A percentile compares a stretch with the other conserved stretches of the same genome.
Evolutionary conservation across 1,140 invertebrate species (phyloP).

Genomic region (Coboldia fuscipes): DNA sequence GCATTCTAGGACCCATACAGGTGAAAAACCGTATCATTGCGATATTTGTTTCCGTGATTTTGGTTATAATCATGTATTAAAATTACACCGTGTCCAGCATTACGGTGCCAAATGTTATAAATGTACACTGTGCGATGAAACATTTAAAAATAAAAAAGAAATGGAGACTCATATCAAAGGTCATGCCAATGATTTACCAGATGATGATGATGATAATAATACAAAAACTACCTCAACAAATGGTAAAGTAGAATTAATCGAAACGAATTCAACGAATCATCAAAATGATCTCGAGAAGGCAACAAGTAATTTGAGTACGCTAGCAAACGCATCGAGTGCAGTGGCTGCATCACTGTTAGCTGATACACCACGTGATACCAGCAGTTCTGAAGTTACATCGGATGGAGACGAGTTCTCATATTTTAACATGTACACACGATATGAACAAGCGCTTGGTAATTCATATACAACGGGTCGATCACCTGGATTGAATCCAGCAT

Average conservation of each 20-base stretch:
- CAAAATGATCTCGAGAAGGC: not conserved
- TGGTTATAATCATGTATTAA: constrained; percentile 73
- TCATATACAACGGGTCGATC: not conserved
- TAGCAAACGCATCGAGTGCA: constrained; percentile 11
- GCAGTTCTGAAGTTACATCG: constrained; percentile 3
- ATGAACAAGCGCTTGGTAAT: constrained; percentile 1
- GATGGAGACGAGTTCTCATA: constrained; percentile 3
- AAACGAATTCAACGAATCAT: not conserved
- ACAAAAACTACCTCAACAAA: constrained; percentile 15
- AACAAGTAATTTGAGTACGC: constrained; percentile 7
- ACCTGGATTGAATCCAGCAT: constrained; percentile 21
- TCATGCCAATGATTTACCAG: constrained; percentile 45
- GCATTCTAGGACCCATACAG: constrained; percentile 62
- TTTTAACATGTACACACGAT: constrained; percentile 1
- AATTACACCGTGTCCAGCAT: constrained; percentile 74
- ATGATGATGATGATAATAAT: constrained; percentile 15
- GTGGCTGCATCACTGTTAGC: constrained; percentile 9
- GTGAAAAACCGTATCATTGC: constrained; percentile 53
- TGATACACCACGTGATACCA: constrained; percentile 1
- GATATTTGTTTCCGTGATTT: constrained; percentile 40
- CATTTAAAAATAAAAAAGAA: constrained; percentile 71
- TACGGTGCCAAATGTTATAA: constrained; percentile 82
- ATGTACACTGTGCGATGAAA: constrained; percentile 72
- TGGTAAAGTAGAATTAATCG: constrained; percentile 3
- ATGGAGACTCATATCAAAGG: constrained; percentile 78